phyloP scores from a whole-genome alignment of 2,797 vertebrate species.

The Tapirus indicus region DNA sequence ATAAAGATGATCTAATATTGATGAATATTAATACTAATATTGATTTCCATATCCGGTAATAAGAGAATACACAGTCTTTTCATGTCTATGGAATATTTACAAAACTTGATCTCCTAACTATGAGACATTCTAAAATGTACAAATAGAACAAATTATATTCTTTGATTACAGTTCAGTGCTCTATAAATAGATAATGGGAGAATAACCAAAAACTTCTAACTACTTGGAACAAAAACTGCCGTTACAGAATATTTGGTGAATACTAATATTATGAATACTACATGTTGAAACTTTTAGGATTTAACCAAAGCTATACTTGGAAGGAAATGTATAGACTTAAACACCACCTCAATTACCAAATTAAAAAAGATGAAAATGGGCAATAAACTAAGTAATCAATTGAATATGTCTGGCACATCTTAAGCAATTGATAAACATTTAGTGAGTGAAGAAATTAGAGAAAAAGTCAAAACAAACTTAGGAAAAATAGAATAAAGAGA shows the following conservation, averaged over 20 bases:
- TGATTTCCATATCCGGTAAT: conserved; percentile 2
- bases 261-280: conserved; percentile 67
- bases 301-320: conserved; percentile 75
- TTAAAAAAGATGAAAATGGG: conserved; percentile 63
- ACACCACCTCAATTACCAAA: conserved; percentile 37
- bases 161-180: conserved; percentile 67
- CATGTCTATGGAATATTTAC: conserved; percentile 23
- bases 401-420: conserved; percentile 48
- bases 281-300: conserved; percentile 56
- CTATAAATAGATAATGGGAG: conserved; percentile 74
- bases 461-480: not conserved
- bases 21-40: conserved; percentile 31
- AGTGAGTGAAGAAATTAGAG: not conserved
- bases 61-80: conserved; percentile 33
- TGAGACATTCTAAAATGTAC: conserved; percentile 48
- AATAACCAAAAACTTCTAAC: conserved; percentile 73
- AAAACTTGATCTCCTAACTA: conserved; percentile 41
- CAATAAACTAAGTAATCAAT: conserved; percentile 48
- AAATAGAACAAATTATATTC: conserved; percentile 42
- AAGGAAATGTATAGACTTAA: conserved; percentile 65
- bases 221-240: conserved; percentile 76
- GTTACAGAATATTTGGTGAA: conserved; percentile 73
- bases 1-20: conserved; percentile 56
- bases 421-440: conserved; percentile 35
- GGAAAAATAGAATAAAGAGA: not conserved